Base-by-base conservation (phyloP, 2,797 vertebrate genomes). In the Sebastes cheni region DNA sequence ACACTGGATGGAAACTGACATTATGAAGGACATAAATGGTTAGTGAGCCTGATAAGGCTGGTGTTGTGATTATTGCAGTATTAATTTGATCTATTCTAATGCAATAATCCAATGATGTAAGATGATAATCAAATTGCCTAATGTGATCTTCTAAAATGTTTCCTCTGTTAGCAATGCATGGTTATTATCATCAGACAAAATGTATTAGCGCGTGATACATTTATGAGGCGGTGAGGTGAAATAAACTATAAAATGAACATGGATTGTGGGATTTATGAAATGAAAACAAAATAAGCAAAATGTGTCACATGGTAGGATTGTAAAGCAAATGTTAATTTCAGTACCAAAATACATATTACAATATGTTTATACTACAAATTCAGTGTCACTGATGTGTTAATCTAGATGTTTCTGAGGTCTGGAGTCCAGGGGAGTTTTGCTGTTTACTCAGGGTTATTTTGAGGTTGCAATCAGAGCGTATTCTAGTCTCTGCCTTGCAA, bases 361-460 rank as follows among this genome's bases (percentile, higher is more conserved):
- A 30, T 70, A 76, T 74, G 61, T 20, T 55, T 39, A 39, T 46
- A 29, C 32, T 20, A 36, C 29, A 72, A 67, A 79, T 68, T 56
- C 20, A 64, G 36, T 14, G 60, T 75, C 56, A 66, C 0, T 87
- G 52, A 84, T 81, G 86, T 74, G 85, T 59, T 83, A 80, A 79
- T 30, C 25, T 30, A 29, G 67, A 81, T 67, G 58, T 75, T 77
- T 89, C 54, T 72, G 71, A 87, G 81, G 80, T 75, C 75, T 83
- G 77, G 70, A 72, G 75, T 86, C 67, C 55, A 69, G 86, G 80
- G 90, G 88, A 79, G 77, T 75, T 73, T 80, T 61, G 60, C 54
- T 90, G 88, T 93, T 91, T 89, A 91, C 72, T 84, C 42, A 50
- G 74, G 80, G 80, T 89, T 92, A 88, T 92, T 92, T 93, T 93